Percentiles rank a stretch among this genome's conserved stretches.
Conservation (phyloP, 1,140 invertebrate species). For the Drosophila setifemur region DNA sequence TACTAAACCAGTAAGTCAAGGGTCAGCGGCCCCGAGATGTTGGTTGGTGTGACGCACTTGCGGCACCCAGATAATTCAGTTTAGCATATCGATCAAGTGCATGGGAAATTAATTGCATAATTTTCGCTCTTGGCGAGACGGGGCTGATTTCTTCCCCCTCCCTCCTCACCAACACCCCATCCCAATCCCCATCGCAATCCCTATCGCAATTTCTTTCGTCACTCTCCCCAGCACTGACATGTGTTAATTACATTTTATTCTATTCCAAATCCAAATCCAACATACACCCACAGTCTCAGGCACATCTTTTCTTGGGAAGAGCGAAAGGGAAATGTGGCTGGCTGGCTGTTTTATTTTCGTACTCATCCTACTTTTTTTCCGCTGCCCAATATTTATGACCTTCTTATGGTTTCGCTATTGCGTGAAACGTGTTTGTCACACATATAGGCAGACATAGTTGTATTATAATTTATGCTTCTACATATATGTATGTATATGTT, state of each 20-base stretch:
- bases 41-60: background rate
- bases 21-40: slow-evolving; percentile 12
- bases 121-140: too few relatives aligned
- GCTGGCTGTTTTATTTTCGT: slow-evolving; percentile 36
- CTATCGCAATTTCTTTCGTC: slow-evolving; percentile 20
- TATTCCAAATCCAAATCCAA: slow-evolving; percentile 20
- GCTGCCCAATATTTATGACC: slow-evolving; percentile 61
- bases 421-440: slow-evolving; percentile 66
- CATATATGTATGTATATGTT: background rate
- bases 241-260: slow-evolving; percentile 57
- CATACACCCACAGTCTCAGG: background rate
- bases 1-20: slow-evolving; percentile 20
- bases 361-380: slow-evolving; percentile 32
- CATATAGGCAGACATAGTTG: slow-evolving; percentile 11
- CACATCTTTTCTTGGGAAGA: background rate
- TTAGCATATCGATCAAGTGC: slow-evolving; percentile 30
- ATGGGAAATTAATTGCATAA: slow-evolving; percentile 42
- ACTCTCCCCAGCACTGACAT: slow-evolving; percentile 36
- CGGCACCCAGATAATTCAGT: background rate
- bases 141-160: slow-evolving; percentile 10
- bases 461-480: slow-evolving; percentile 15
- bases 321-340: background rate
- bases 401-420: slow-evolving; percentile 73
- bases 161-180: background rate
- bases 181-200: background rate